Evolutionary conservation across 2,797 vertebrate species (phyloP), one percentile per base, ranked within the genome.

Genomic region (Gobio occitaniae): DNA sequence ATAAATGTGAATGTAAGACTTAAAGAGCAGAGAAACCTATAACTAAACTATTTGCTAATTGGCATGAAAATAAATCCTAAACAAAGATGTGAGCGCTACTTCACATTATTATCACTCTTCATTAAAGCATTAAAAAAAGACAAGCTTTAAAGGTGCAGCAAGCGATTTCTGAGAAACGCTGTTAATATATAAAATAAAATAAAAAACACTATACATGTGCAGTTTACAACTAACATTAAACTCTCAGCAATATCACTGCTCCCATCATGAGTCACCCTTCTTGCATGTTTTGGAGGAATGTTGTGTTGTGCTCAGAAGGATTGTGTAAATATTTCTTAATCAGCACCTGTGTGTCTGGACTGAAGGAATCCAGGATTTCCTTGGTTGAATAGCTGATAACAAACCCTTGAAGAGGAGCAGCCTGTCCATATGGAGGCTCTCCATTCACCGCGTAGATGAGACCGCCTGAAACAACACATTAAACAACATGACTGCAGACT

Each of bases 361-460:
- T 92, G 92, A 99, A 99, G 78, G 93, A 94, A 83, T 97, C 97
- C 87, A 97, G 90, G 87, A 99, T 96, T 76, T 97, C 96, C 83
- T 96, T 97, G 83, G 90, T 97, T 86, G 97, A 96, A 92, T 98
- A 99, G 93, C 96, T 95, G 89, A 99, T 96, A 83, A 97, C 94
- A 93, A 99, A 99, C 78, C 97, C 98, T 93, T 93, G 95, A 8
- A 97, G 88, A 2, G 96, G 94, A 88, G 92, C 89, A 7, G 90
- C 90, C 74, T 87, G 91, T 38, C 92, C 94, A 90, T 94, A 94
- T 17, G 91, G 90, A 82, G 96, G 94, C 78, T 95, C 95, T 66
- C 98, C 98, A 90, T 99, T 99, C 56, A 99, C 95, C 1, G 96
- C 97, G 82, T 96, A 98, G 86, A 99, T 95, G 84, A 97, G 89